Percentiles rank a stretch among this genome's conserved stretches.
Conservation (phyloP, 2,888 invertebrate species). For the Clitarchus hookeri region DNA sequence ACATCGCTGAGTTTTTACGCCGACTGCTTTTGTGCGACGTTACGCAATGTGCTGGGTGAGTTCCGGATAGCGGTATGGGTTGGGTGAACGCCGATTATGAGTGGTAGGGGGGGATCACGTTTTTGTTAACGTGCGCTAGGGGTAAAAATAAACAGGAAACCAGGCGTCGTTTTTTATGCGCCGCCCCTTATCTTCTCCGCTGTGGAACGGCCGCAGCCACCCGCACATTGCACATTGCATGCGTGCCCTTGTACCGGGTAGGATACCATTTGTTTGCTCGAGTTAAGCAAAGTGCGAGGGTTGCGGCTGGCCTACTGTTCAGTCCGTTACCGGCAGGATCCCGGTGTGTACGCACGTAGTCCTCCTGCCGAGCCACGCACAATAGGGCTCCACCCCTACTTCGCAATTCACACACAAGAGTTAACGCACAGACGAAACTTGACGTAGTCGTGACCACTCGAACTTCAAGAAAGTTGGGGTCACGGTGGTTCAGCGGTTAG, state of each 20-base stretch:
- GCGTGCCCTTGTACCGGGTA: neutral
- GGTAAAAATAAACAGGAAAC: conserved; percentile 6
- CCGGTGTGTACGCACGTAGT: neutral
- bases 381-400: neutral
- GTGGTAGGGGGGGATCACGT: neutral
- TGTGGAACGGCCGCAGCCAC: no score
- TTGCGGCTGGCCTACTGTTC: neutral
- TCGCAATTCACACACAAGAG: neutral
- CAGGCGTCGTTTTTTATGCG: neutral
- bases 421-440: neutral
- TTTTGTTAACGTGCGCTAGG: conserved; percentile 11
- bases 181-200: neutral
- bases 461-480: no score
- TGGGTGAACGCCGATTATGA: no score
- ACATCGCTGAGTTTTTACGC: neutral
- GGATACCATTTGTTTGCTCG: neutral
- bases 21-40: neutral
- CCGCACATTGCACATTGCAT: neutral
- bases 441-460: neutral
- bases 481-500: no score
- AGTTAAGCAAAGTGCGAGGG: neutral
- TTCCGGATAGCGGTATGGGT: neutral
- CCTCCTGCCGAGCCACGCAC: neutral
- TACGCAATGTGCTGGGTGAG: conserved; percentile 7
- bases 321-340: neutral